Percentiles rank a stretch among this genome's conserved stretches.
Conservation (phyloP, 2,113 vertebrate genomes). For the Mormyrus lacerda region DNA sequence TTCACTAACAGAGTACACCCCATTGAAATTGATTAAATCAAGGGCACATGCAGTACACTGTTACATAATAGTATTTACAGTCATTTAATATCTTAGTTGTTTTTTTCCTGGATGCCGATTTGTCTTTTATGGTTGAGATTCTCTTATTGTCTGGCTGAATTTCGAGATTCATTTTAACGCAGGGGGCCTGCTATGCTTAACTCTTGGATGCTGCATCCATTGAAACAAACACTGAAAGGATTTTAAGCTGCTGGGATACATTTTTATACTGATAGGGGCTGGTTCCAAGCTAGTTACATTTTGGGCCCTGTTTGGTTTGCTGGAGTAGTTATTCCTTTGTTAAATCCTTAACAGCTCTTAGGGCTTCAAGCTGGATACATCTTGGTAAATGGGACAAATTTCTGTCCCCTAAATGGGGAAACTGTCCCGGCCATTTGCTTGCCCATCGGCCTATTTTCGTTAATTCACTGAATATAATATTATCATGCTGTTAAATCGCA, state of each 20-base stretch:
- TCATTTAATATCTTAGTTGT: not conserved
- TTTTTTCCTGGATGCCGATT: not conserved
- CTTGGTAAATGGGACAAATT: slow-evolving; percentile 13
- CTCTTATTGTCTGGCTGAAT: not conserved
- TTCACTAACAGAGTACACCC: not conserved
- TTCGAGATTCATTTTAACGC: not conserved
- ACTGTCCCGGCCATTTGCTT: not conserved
- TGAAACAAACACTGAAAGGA: not conserved
- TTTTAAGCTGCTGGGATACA: not conserved
- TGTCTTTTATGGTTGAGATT: not conserved
- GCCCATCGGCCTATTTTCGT: slow-evolving; percentile 2
- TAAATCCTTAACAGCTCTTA: not conserved
- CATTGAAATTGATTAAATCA: not conserved
- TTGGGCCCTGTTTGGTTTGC: not conserved
- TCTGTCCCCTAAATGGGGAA: not conserved
- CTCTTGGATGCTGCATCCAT: not conserved
- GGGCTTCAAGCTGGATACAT: not conserved
- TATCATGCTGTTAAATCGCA: slow-evolving; percentile 12
- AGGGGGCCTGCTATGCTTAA: not conserved
- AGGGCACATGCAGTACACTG: not conserved
- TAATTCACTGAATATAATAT: not conserved
- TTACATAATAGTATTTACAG: not conserved
- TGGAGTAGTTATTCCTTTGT: not conserved
- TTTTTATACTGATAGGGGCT: slow-evolving; percentile 8
- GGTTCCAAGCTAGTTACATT: slow-evolving; percentile 11